Evolutionary conservation across 2,113 vertebrate species (phyloP).

Genomic region (Cercocebus atys): DNA sequence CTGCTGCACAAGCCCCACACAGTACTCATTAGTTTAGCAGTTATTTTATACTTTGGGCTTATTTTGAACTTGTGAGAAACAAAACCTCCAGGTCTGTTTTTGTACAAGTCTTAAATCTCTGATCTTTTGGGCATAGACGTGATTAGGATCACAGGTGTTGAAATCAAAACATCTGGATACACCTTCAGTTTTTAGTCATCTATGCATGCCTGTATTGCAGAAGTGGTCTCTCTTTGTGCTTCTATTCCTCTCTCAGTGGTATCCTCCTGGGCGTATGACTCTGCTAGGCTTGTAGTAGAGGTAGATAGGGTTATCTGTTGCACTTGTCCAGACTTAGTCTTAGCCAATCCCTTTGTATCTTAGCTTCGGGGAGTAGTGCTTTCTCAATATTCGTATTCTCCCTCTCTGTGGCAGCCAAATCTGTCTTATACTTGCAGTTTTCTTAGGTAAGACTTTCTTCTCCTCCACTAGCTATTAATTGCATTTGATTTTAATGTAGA

Average conservation of each 20-base stretch:
- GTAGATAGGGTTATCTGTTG: not conserved
- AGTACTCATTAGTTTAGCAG: not conserved
- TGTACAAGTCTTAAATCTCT: not conserved
- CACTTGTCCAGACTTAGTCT: not conserved
- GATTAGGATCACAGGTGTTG: not conserved
- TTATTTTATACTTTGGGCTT: not conserved
- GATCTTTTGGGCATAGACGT: not conserved
- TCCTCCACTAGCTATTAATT: not conserved
- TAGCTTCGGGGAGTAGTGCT: not conserved
- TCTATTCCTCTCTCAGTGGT: fast-evolving
- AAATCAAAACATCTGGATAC: not conserved
- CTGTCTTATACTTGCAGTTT: not conserved
- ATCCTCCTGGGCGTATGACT: not conserved
- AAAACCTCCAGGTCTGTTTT: not conserved
- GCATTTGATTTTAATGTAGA: not conserved
- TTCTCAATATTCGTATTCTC: not conserved
- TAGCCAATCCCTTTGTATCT: not conserved
- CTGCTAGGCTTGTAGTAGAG: too few species aligned
- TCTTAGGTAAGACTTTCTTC: not conserved
- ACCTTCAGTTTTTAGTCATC: not conserved
- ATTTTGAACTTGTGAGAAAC: not conserved
- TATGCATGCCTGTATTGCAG: not conserved
- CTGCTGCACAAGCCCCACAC: not conserved
- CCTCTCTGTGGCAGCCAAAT: not conserved
- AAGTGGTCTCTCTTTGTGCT: not conserved